phyloP scores from a whole-genome alignment of 1,140 invertebrate genomes.

The Trichonephila clavata region DNA sequence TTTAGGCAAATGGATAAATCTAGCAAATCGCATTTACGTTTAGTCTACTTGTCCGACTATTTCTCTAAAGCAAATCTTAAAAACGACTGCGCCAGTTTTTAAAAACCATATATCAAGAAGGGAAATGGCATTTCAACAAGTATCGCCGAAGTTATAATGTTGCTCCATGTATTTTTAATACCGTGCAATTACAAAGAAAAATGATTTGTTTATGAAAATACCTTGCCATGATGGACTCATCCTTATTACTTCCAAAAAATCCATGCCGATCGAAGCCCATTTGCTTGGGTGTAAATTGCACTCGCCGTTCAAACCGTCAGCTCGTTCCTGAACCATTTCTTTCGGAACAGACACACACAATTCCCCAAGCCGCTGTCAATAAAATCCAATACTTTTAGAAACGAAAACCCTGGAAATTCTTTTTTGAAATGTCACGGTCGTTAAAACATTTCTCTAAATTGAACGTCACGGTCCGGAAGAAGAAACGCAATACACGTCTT shows the following conservation, averaged over 20 bases:
- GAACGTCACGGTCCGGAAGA: neutral
- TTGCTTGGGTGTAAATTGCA: slow-evolving; percentile 26
- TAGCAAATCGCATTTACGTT: too few relatives aligned
- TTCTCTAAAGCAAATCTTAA: too few relatives aligned
- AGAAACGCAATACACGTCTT: slow-evolving; percentile 16
- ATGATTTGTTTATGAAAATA: neutral
- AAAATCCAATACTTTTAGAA: slow-evolving; percentile 28
- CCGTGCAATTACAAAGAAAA: neutral
- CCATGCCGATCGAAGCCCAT: neutral
- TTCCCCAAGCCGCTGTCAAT: slow-evolving; percentile 14
- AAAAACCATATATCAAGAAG: too few relatives aligned
- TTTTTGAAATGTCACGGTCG: slow-evolving; percentile 40
- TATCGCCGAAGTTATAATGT: neutral
- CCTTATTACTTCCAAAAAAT: slow-evolving; percentile 23
- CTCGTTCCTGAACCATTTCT: slow-evolving; percentile 5
- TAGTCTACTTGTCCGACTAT: too few relatives aligned
- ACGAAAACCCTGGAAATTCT: neutral
- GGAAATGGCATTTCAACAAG: neutral
- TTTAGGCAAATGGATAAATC: too few relatives aligned
- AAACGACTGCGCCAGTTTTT: too few relatives aligned
- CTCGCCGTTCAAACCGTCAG: slow-evolving; percentile 5
- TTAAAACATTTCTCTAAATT: slow-evolving; percentile 49
- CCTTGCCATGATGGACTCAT: slow-evolving; percentile 16
- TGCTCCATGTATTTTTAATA: neutral
- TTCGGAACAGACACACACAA: neutral